Base-by-base conservation (phyloP, 2,797 vertebrate genomes). In the Sylvilagus floridanus region DNA sequence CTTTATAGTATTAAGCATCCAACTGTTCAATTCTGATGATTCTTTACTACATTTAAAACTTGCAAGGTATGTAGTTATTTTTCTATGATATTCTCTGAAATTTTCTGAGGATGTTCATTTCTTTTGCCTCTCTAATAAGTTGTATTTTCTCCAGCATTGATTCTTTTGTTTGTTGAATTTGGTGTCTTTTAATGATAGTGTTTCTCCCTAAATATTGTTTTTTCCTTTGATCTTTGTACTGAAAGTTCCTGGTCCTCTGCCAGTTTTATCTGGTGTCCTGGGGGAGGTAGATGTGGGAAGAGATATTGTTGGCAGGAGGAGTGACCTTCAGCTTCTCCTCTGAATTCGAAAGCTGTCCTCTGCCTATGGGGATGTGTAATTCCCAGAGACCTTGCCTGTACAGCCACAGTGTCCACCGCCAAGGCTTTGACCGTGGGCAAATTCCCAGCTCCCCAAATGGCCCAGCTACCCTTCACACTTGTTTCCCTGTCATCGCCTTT, bases 381-480 rank as follows among this genome's bases (percentile, higher is more conserved):
- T 54, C 54, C 13, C 68, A 60, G 66, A 68, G 35, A 78, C 37
- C 35, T 68, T 62, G 35, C 50, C 13, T 85, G 28, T 75, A 4
- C 2, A 60, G 57, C n/a, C 8, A 32, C 19, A 17, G 17, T 7
- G 50, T 22, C 32, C 19, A 62, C 68, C 57, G 3, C 7, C 75
- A 85, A 63, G 62, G 1, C 47, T 76, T 50, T 76, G 42, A 26
- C 52, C 7, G 0, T 26, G n/a, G 47, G 22, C 52, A 69, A 68
- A 81, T 52, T 30, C 52, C 21, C 26, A 54, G 60, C 50, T 89
- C 37, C 37, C 30, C n/a, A 66, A 10, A 42, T 1, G 82, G 3
- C 54, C 16, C 22, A 5, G 4, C 8, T 22, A 2, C 28, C 21
- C 3, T n/a, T n/a, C 14, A 1, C 5, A 1, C 16, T 1, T 19